phyloP scores from a whole-genome alignment of 2,797 vertebrate genomes.

The Ataeniobius toweri region DNA sequence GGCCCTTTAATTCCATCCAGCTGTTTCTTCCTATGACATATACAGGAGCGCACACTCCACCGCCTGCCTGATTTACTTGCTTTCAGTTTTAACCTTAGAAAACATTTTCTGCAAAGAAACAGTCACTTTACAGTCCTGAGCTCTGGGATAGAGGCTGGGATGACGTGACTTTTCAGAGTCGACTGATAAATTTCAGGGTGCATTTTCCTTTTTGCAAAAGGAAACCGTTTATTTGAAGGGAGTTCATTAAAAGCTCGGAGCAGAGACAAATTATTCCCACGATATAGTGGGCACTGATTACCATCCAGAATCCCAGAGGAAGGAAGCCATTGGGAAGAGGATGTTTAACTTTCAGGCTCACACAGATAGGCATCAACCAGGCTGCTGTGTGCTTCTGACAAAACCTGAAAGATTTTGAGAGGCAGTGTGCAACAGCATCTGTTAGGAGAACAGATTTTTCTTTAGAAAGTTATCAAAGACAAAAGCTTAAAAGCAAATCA shows the following conservation, averaged over 20 bases:
- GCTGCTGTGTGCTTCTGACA: constrained; percentile 24
- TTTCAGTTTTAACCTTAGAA: not conserved
- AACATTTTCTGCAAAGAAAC: not conserved
- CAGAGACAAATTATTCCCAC: constrained; percentile 52
- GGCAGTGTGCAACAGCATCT: too few relatives aligned
- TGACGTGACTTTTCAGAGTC: constrained; percentile 4
- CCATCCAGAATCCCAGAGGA: constrained; percentile 45
- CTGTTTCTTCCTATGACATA: constrained; percentile 68
- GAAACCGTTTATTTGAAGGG: constrained; percentile 35
- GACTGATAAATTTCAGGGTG: constrained; percentile 56
- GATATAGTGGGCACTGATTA: constrained; percentile 16
- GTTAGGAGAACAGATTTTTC: not conserved
- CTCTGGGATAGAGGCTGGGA: constrained; percentile 2
- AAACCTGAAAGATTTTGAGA: too few relatives aligned
- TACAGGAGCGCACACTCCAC: constrained; percentile 46
- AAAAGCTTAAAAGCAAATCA: not conserved
- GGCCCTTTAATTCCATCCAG: constrained; percentile 82
- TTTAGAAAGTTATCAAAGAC: not conserved
- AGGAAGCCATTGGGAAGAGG: constrained; percentile 70
- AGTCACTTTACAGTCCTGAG: constrained; percentile 1
- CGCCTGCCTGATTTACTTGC: constrained; percentile 27
- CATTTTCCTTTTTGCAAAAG: not conserved
- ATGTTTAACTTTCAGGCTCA: constrained; percentile 63
- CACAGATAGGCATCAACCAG: constrained; percentile 72
- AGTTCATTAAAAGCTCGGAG: constrained; percentile 32